Base-by-base conservation (phyloP, 2,888 invertebrate genomes). In the Tachina lurida region DNA sequence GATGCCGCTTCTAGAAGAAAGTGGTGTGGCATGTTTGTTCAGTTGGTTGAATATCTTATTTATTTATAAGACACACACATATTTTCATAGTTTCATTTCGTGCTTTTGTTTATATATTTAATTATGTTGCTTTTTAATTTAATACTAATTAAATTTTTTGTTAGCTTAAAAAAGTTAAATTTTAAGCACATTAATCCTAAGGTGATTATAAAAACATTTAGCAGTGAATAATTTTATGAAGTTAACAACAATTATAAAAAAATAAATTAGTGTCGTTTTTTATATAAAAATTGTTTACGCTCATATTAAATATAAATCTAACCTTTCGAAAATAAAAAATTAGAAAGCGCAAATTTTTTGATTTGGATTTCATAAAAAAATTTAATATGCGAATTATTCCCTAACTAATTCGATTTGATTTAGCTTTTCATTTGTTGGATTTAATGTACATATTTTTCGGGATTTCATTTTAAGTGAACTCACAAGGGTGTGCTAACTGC, bases 21-120 rank as follows among this genome's bases (percentile, higher is more conserved):
- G 85, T 83, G 82, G 85, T 76, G 67, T 83, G 82, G 82, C 85
- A 86, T 86, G 85, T 83, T 82, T 84, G 43, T 71, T 67, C 68
- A 65, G 56, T 79, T 86, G 62, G 73, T 62, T 74, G 62, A 60
- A 62, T 78, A 60, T 70, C 67, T 83, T 71, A 52, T 78, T 65
- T 71, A 77, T n/a, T 54, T n/a, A 39, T 56, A 4, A 52, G 7
- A 39, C 8, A 39, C n/a, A 39, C n/a, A 52, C 19, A 43, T 54
- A 12, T 12, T 3, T 58, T 0, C 39, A 15, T 73, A 54, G 31
- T 31, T 31, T 31, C 8, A 62, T 60, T 73, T 84, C 79, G 71
- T 84, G 75, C 60, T 17, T 62, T 41, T 62, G 75, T 63, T 68
- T 49, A 62, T 73, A 47, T 67, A 47, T 70, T 84, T 76, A 47